These are phyloP conservation scores for Hexactinellida sp. DNA, from an alignment of 37 sponge, comb jelly and placozoan genomes.

Conservation along the genomic window DNA sequence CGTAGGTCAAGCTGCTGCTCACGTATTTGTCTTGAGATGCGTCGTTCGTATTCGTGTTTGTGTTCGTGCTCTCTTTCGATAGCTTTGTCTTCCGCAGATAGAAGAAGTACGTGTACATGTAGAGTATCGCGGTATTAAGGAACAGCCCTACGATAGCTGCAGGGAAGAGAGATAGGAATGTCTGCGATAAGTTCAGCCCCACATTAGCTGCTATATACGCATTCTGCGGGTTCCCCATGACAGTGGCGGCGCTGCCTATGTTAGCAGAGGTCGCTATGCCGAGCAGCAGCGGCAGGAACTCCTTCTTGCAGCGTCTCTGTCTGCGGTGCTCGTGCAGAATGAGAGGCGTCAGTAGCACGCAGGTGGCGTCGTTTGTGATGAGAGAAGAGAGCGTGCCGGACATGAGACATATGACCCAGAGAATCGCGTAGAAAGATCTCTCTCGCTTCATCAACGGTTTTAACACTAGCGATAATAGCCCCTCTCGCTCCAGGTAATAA, in stretches of 20 bases:
- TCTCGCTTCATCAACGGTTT: constrained; percentile 39
- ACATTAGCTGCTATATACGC: constrained; percentile 69
- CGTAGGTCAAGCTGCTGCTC: background rate
- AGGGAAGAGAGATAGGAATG: constrained; percentile 49
- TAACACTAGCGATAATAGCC: constrained; percentile 36
- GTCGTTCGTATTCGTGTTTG: background rate
- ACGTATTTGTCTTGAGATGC: background rate
- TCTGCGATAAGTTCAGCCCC: constrained; percentile 39
- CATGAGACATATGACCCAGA: constrained; percentile 64
- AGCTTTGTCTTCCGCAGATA: background rate
- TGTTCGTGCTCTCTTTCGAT: background rate
- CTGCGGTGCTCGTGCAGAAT: constrained; percentile 36
- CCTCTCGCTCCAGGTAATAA: constrained; percentile 69
- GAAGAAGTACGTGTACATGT: constrained; percentile 24
- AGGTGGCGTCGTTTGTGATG: constrained; percentile 68
- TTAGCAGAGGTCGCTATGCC: constrained; percentile 76
- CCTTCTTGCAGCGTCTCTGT: constrained; percentile 39
- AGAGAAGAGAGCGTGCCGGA: constrained; percentile 59
- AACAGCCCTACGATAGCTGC: constrained; percentile 48
- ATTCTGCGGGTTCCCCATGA: constrained; percentile 83
- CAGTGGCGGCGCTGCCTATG: constrained; percentile 77
- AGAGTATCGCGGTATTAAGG: constrained; percentile 31
- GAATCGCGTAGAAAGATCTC: constrained; percentile 33
- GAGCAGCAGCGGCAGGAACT: constrained; percentile 50
- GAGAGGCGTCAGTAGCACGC: constrained; percentile 59